Base-by-base conservation (phyloP, 2,888 invertebrate genomes). In the Heliconius aoede region DNA sequence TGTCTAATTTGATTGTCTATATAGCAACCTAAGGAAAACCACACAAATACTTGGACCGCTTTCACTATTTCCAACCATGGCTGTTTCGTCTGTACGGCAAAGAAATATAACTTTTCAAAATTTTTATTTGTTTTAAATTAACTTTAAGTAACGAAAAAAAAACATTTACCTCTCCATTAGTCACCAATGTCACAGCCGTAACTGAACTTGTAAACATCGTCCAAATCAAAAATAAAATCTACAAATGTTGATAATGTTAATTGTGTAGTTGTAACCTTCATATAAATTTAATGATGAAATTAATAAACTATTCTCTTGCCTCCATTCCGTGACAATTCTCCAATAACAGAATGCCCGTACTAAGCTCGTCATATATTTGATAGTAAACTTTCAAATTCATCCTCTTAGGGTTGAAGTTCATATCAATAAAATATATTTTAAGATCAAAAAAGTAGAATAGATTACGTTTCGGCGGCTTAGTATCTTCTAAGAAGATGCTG, bases 181-280 rank as follows among this genome's bases (percentile, higher is more conserved):
- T 82, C 30, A 89, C 83, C n/a, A 89, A 73, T 18, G 90, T 88
- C 28, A 87, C 81, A 18, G 88, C 87, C 67, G 86, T 81, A 0
- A 91, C 88, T 60, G 88, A 87, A 80, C 85, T 87, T 11, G 88
- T 87, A 81, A 91, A 91, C 86, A 89, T 88, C 72, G 86, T 79
- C 91, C 90, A 91, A 65, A 88, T 86, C 15, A 83, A 84, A 18
- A 89, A 72, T 32, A 88, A 73, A 13, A 87, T 80, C 89, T 89
- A 80, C 60, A 86, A 86, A 11, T 81, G 18, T 24, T 18, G 7
- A 40, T 24, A 64, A 36, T 36, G 1, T 62, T 30, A 55, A 55
- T 36, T 11, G 36, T 30, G 8, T 11, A 46, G 21, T 46, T 46
- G 46, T 36, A 36, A 36, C 36, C 0, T 11, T 36, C 9, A 36